Base-by-base conservation (phyloP, 2,888 invertebrate genomes). In the Imbricaverruca yamaguchii region DNA sequence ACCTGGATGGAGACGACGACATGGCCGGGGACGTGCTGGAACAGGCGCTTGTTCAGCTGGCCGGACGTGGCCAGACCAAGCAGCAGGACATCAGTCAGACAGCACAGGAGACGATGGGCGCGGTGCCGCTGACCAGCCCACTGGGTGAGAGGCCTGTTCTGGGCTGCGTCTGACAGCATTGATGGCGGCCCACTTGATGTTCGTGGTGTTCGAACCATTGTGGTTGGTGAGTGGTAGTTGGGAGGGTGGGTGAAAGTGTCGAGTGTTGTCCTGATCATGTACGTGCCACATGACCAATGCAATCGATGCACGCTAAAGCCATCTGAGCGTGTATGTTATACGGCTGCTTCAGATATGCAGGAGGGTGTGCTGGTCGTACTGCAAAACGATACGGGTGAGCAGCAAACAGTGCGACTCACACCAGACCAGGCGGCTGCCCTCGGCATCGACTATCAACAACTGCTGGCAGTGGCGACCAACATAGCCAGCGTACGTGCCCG, bases 351-450 rank as follows among this genome's bases (percentile, higher is more conserved):
- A 39, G 39, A 39, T 39, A 39, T 23, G 18, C 56, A 80, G 39
- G 65, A 80, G 63, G 67, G 65, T 6, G 65, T 63, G 55, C 63
- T 87, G 13, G 85, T 87, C n/a, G 86, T 86, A 82, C 84, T 87
- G 67, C 86, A 86, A 39, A 85, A 86, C 84, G 85, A 86, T 56
- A 82, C 84, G 65, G 83, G 83, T 63, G 86, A 86, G 80, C 84
- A 86, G 1, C 86, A 87, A 79, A 86, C 87, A 7, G 87, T 88
- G 83, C 87, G 87, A 15, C 82, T 88, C 18, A 87, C 87, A 7
- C 85, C 86, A 0, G 87, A 85, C 80, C 87, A 87, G 83, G 87
- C 87, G 1, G 85, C 86, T 8, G 87, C 87, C 59, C 84, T 88
- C 82, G 87, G 87, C 80, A 84, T 87, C 85, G 86, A 86, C 82